Percentiles rank a stretch among this genome's conserved stretches.
These are phyloP conservation scores for Ptilorrhoa leucosticta DNA, from an alignment of 2,113 vertebrate genomes.

Conservation along the genomic window DNA sequence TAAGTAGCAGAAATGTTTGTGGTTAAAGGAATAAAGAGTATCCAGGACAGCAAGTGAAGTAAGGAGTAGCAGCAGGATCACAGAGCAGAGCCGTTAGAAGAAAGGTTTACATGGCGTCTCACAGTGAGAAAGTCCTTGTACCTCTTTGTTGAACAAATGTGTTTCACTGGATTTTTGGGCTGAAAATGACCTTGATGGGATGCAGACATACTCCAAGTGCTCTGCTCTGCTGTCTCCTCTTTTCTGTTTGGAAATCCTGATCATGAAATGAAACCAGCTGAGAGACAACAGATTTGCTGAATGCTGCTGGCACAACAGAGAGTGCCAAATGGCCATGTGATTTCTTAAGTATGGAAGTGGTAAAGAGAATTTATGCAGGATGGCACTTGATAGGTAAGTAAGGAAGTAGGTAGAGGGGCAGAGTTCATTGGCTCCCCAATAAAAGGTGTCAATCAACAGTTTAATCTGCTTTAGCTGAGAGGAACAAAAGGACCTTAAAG, in stretches of 20 bases:
- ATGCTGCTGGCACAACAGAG: not conserved
- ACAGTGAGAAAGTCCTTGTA: not conserved
- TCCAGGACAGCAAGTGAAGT: not conserved
- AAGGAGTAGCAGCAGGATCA: not conserved
- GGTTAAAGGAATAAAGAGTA: not conserved
- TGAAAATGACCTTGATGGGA: not conserved
- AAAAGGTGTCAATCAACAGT: not conserved
- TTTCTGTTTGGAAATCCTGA: not conserved
- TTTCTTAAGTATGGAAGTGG: not conserved
- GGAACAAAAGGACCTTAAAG: not conserved
- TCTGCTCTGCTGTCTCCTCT: not conserved
- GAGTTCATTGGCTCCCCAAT: rapidly evolving
- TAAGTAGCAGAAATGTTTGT: not conserved
- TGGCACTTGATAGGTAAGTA: not conserved
- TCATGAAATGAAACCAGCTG: not conserved
- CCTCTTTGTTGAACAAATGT: not conserved
- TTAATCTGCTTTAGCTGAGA: not conserved
- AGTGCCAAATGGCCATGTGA: not conserved
- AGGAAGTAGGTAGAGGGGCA: not conserved
- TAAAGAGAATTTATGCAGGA: not conserved
- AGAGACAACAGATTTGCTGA: not conserved
- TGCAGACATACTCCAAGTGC: not conserved
- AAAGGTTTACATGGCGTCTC: not conserved
- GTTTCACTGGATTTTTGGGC: not conserved
- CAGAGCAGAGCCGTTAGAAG: not conserved